Evolutionary conservation across 2,888 invertebrate species (phyloP).

Genomic region (Clistopyga incitator): DNA sequence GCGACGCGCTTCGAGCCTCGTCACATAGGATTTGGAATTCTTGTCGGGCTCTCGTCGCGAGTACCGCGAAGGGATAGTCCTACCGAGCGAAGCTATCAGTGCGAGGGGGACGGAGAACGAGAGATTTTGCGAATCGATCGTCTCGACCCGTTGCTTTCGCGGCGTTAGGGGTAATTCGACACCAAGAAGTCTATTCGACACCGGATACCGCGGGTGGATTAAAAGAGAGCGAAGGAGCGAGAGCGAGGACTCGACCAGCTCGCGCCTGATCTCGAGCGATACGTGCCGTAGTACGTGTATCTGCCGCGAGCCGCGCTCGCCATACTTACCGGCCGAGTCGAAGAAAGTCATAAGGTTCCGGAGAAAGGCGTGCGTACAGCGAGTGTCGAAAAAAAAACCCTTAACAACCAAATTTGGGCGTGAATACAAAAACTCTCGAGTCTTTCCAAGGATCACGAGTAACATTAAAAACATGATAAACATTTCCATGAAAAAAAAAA

Average conservation of each 20-base stretch:
- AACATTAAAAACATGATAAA: too few relatives aligned
- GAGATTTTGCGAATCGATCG: constrained; percentile 80
- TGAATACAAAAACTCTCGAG: too few relatives aligned
- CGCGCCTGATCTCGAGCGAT: constrained; percentile 57
- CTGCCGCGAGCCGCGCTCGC: constrained; percentile 29
- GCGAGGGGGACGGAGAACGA: constrained; percentile 42
- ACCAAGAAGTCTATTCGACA: constrained; percentile 78
- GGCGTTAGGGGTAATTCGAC: constrained; percentile 76
- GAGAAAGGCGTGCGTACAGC: constrained; percentile 16
- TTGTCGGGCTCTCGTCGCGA: neutral
- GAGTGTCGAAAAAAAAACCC: constrained; percentile 19
- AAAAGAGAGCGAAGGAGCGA: constrained; percentile 70
- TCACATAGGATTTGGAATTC: constrained; percentile 42
- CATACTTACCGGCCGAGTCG: constrained; percentile 22
- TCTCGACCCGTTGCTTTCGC: constrained; percentile 75
- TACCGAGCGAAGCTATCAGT: neutral
- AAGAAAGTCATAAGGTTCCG: constrained; percentile 1
- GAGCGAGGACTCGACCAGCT: constrained; percentile 29
- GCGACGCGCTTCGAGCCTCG: neutral
- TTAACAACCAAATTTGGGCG: too few relatives aligned
- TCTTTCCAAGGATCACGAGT: too few relatives aligned
- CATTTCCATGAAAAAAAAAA: neutral
- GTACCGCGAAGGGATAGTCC: neutral
- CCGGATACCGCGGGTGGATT: constrained; percentile 82
- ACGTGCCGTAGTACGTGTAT: constrained; percentile 43